Evolutionary conservation across 2,113 vertebrate species (phyloP).

Genomic region (Semnornis frantzii): DNA sequence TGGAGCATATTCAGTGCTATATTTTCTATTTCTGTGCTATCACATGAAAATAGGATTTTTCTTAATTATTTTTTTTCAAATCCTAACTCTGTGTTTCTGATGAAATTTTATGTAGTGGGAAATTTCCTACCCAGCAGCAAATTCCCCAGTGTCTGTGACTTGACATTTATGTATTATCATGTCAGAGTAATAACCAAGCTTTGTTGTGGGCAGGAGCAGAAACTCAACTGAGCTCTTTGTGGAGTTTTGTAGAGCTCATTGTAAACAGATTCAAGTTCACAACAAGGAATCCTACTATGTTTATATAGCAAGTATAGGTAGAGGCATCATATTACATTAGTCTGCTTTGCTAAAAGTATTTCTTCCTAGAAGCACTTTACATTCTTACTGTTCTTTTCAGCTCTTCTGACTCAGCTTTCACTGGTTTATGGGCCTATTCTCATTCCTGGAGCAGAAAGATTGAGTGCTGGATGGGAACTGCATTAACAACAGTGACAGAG

Average conservation of each 20-base stretch:
- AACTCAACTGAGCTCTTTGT: background rate
- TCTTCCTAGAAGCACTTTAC: background rate
- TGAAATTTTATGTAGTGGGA: background rate
- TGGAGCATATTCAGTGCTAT: background rate
- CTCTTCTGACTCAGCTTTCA: background rate
- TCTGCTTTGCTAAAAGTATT: background rate
- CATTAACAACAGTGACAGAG: background rate
- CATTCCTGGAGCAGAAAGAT: background rate
- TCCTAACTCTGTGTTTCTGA: background rate
- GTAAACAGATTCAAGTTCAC: background rate
- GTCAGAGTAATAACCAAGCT: background rate
- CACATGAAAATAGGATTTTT: background rate
- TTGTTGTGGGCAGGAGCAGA: background rate
- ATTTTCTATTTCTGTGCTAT: background rate
- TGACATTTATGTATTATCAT: background rate
- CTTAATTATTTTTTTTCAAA: background rate
- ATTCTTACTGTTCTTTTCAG: background rate
- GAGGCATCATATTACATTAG: background rate
- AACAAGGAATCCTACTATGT: background rate
- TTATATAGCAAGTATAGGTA: background rate
- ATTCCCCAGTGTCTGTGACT: background rate
- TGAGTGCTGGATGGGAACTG: background rate
- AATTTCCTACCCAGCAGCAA: background rate
- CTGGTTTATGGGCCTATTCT: background rate
- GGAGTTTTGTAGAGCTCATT: rapidly evolving